Conservation (phyloP, 2,797 vertebrate genomes). For the Sardinella longiceps region DNA sequence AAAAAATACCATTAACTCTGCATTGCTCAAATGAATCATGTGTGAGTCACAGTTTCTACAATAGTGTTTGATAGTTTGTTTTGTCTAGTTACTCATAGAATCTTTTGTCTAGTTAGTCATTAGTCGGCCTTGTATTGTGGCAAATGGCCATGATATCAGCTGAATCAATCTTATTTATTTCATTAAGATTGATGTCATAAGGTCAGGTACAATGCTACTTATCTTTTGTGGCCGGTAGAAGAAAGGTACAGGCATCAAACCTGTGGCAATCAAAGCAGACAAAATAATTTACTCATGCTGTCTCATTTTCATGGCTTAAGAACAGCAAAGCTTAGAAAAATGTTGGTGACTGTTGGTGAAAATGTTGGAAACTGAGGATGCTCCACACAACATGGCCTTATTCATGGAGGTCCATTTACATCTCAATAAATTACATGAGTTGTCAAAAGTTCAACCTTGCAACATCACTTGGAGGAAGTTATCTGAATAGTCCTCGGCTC, state of each 20-base stretch:
- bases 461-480: slow-evolving; percentile 28
- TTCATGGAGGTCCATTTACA: not conserved
- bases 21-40: not conserved
- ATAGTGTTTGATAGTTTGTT: not conserved
- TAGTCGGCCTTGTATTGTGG: not conserved
- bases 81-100: not conserved
- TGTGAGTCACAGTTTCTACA: slow-evolving; percentile 18
- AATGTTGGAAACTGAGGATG: not conserved
- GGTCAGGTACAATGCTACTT: not conserved
- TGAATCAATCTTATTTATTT: not conserved
- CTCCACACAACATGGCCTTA: not conserved
- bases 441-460: not conserved
- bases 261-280: not conserved
- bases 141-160: not conserved
- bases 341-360: too few relatives aligned
- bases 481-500: slow-evolving; percentile 57
- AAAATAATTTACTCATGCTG: not conserved
- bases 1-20: not conserved
- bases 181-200: not conserved
- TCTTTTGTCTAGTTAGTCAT: not conserved
- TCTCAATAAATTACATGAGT: not conserved
- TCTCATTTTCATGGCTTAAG: not conserved
- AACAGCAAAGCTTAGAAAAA: not conserved
- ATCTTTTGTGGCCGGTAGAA: not conserved
- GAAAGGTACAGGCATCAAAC: not conserved